Evolutionary conservation across 2,797 vertebrate species (phyloP).

Genomic region (Oreochromis grahami): DNA sequence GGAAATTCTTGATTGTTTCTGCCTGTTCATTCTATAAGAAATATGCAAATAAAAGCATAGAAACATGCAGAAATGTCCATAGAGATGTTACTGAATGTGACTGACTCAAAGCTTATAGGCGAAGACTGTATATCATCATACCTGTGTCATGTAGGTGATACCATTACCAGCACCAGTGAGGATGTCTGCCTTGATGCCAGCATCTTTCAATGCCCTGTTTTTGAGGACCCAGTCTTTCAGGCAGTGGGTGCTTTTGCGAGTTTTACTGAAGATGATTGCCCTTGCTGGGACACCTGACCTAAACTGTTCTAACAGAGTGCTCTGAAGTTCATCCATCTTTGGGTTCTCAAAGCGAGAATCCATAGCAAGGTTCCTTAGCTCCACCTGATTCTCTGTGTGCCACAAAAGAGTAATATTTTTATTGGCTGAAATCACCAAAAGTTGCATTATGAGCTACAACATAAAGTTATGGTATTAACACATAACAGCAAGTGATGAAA

Average conservation of each 20-base stretch:
- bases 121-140: constrained; percentile 28
- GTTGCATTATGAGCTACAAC: rapidly evolving
- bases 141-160: constrained; percentile 86
- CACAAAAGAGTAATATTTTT: background rate
- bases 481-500: background rate
- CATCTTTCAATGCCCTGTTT: constrained; percentile 39
- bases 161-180: constrained; percentile 83
- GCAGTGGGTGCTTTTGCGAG: constrained; percentile 79
- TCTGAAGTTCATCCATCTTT: constrained; percentile 78
- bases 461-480: background rate
- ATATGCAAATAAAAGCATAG: background rate
- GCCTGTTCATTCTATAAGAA: constrained; percentile 74
- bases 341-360: constrained; percentile 80
- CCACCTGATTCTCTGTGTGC: constrained; percentile 68
- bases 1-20: constrained; percentile 80
- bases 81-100: background rate
- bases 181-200: constrained; percentile 73
- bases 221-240: constrained; percentile 81
- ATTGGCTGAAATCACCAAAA: background rate
- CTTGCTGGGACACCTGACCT: constrained; percentile 33
- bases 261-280: constrained; percentile 88
- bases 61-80: background rate
- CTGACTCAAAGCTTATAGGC: rapidly evolving
- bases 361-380: constrained; percentile 57
- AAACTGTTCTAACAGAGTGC: constrained; percentile 67